These are phyloP conservation scores for Agelaius tricolor DNA, from an alignment of 2,113 vertebrate genomes.

Conservation along the genomic window DNA sequence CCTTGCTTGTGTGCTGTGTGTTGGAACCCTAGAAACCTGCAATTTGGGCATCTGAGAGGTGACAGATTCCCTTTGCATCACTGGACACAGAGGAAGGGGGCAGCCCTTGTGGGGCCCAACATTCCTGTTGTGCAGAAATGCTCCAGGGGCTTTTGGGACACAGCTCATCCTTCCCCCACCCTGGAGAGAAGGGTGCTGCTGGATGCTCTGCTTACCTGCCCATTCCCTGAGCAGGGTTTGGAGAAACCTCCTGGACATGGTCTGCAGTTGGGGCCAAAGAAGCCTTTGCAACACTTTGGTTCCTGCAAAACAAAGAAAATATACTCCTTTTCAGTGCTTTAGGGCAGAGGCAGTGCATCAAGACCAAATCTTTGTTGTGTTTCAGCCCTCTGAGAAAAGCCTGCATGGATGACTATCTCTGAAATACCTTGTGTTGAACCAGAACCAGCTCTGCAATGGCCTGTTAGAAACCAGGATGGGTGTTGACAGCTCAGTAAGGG, in stretches of 20 bases:
- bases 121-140: neutral
- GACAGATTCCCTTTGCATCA: neutral
- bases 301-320: constrained; percentile 71
- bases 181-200: neutral
- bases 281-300: constrained; percentile 87
- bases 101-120: neutral
- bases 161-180: neutral
- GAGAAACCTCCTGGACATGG: constrained; percentile 86
- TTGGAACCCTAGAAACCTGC: neutral
- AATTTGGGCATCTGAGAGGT: neutral
- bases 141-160: neutral
- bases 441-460: neutral
- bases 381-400: neutral
- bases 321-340: neutral
- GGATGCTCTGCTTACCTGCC: constrained; percentile 76
- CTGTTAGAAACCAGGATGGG: neutral
- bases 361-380: fast-evolving
- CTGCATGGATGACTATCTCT: neutral
- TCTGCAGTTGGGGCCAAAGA: constrained; percentile 86
- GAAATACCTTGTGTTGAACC: neutral
- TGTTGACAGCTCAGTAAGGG: neutral
- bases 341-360: neutral
- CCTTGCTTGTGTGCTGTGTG: neutral
- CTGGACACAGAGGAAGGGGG: neutral
- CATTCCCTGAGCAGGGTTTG: constrained; percentile 84